Percentiles rank a stretch among this genome's conserved stretches.
Evolutionary conservation across 2,113 vertebrate genomes (phyloP).

Genomic region (Pampusana beccarii): DNA sequence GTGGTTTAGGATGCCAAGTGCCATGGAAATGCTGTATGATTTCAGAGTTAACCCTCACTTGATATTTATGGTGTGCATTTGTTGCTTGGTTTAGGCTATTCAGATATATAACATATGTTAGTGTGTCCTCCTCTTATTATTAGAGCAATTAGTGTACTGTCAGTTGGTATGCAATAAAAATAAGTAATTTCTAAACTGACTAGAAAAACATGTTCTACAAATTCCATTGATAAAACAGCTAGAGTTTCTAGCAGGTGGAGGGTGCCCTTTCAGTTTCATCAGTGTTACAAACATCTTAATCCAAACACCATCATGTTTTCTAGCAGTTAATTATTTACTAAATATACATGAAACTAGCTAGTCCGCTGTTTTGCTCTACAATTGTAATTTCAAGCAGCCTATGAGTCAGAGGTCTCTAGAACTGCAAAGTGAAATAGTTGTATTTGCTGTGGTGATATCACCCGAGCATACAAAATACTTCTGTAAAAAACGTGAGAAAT

Average conservation of each 20-base stretch:
- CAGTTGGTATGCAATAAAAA: neutral
- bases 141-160: conserved; percentile 22
- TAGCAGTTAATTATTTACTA: neutral
- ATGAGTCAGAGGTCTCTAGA: neutral
- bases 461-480: neutral
- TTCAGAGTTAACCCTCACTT: neutral
- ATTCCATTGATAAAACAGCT: neutral
- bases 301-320: neutral
- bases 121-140: neutral
- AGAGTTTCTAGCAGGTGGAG: neutral
- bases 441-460: conserved; percentile 18
- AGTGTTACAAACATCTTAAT: neutral
- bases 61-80: neutral
- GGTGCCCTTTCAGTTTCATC: neutral
- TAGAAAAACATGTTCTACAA: neutral
- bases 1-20: neutral
- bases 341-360: neutral
- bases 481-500: neutral
- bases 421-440: neutral
- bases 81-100: neutral
- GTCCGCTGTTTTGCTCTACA: neutral
- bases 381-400: neutral
- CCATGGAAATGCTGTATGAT: neutral
- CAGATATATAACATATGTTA: neutral
- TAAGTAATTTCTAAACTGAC: neutral